Evolutionary conservation across 1,140 invertebrate species (phyloP), one percentile per base, ranked within the genome.

Genomic region (Drosophila azteca): DNA sequence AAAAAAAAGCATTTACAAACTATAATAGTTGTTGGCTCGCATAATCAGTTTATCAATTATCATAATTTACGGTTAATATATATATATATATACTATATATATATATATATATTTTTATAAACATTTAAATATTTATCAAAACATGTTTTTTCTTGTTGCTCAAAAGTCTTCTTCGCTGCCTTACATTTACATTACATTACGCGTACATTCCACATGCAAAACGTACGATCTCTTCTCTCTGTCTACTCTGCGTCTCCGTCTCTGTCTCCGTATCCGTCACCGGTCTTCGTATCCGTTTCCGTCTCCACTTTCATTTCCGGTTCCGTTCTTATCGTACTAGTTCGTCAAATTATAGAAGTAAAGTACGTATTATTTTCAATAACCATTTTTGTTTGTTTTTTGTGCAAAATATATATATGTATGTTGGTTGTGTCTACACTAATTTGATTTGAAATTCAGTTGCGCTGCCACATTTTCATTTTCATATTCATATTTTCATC

Each of bases 381-480:
- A 84, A 82, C 79, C 77, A 64, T 80, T 75, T 68, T 41, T 68
- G 43, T 52, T 62, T 68, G 49, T 68, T 26, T 68, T 87, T 83
- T 85, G 82, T 87, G 81, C 81, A 85, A 85, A 85, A 85, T 70
- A 85, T 70, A 85, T 77, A n/a, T 49, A 15, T 44, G 43, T 49
- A 50, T 64, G 41, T 52, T 63, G 49, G 73, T 9, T 46, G 11
- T 66, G 9, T 62, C 83, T 83, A 87, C 62, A 88, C 83, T 87
- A 87, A 87, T 87, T 87, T 87, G 82, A 87, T 87, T 87, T 87
- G 82, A 87, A 87, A 87, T 87, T 87, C 82, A 87, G 82, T 87
- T 87, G 79, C 78, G 79, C 83, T 87, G 83, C 70, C 83, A 85
- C 57, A 76, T 76, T 74, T 75, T 43, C 59, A 66, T 60, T 58